phyloP scores from a whole-genome alignment of 2,797 vertebrate genomes.

The Sebastes iracundus region DNA sequence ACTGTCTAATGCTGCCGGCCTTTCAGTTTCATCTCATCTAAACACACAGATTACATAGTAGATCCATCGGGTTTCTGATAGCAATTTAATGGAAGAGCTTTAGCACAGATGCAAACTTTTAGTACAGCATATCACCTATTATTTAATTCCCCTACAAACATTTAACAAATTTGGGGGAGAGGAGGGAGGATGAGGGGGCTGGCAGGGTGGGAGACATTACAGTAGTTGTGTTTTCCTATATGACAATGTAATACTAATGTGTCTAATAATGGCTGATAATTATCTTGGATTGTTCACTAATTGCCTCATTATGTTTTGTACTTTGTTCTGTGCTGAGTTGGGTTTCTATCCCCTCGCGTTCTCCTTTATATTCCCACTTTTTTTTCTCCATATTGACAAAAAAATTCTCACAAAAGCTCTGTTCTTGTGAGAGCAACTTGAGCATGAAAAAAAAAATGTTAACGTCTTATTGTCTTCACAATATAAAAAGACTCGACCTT shows the following conservation, averaged over 20 bases:
- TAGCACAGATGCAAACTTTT: no score
- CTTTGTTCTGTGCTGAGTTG: constrained; percentile 22
- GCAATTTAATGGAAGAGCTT: neutral
- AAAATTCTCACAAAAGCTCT: constrained; percentile 13
- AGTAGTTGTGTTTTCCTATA: constrained; percentile 1
- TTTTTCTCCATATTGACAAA: constrained; percentile 16
- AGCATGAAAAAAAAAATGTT: constrained; percentile 18
- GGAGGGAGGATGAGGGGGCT: neutral
- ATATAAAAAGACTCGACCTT: neutral
- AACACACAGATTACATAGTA: neutral
- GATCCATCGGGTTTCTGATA: neutral
- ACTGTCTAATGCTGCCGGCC: neutral
- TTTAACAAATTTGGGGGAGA: neutral
- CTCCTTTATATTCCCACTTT: constrained; percentile 3
- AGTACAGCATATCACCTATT: no score
- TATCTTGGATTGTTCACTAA: constrained; percentile 51
- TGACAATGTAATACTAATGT: neutral
- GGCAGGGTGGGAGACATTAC: neutral
- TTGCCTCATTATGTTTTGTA: constrained; percentile 50
- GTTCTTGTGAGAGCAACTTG: constrained; percentile 20
- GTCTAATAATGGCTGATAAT: constrained; percentile 37
- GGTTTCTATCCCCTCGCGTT: constrained; percentile 16
- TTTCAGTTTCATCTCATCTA: neutral
- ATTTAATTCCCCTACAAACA: neutral
- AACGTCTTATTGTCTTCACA: neutral